Base-by-base conservation (phyloP, 2,888 invertebrate genomes). In the Aethes cnicana region DNA sequence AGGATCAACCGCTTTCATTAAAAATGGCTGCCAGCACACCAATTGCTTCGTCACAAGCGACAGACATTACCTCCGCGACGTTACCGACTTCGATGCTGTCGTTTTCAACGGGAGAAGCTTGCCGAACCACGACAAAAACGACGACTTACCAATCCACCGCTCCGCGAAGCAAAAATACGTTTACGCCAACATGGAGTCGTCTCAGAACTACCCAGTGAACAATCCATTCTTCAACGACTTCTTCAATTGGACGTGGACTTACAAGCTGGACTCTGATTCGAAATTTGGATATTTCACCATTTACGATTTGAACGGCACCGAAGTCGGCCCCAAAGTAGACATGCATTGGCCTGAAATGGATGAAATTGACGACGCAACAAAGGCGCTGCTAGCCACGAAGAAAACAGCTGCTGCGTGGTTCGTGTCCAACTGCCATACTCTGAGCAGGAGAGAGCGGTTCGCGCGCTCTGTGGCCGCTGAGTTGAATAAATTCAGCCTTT, bases 231-330 rank as follows among this genome's bases (percentile, higher is more conserved):
- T 66, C 2, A 59, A 81, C 17, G 61, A 62, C 4, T 72, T 62
- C 18, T 82, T 80, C 35, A 81, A 81, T 46, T 76, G 78, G 69
- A 78, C 80, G 1, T 81, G 78, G 80, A 77, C 79, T 0, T 81
- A 70, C 42, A 73, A 57, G 52, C 44, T 74, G 1, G 64, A 75
- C 25, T 75, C 79, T 0, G 76, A 81, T 33, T 66, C 69, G 1
- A 61, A 57, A 39, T 76, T 69, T 69, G 74, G 73, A 1, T 82
- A 81, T 35, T 57, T 81, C 4, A 66, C 59, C 1, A 60, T 80
- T 2, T 65, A 63, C 50, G 68, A 81, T 56, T 28, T 48, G 3
- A 14, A 66, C 1, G 64, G 63, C 2, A 59, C 61, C 3, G 32
- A 69, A n/a, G 57, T 76, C 12, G 77, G 74, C 0, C 77, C 77